phyloP scores from a whole-genome alignment of 2,797 vertebrate genomes.

The Onychomys arenicola region DNA sequence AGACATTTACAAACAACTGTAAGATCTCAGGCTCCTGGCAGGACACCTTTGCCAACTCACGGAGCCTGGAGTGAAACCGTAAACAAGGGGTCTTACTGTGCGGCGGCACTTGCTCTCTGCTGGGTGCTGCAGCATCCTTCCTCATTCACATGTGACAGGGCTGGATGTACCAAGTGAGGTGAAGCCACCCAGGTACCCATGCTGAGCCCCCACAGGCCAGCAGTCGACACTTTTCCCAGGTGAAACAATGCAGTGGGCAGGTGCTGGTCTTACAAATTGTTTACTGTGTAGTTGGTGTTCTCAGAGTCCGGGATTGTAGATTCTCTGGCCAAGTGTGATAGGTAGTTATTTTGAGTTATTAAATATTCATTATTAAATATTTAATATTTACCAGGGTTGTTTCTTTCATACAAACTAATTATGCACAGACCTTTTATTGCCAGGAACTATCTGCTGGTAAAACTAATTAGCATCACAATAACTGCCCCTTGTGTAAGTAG shows the following conservation, averaged over 20 bases:
- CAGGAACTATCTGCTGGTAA: conserved; percentile 51
- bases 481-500: background rate
- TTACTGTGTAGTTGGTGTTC: background rate
- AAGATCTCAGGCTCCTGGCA: background rate
- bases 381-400: conserved; percentile 60
- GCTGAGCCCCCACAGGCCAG: conserved; percentile 61
- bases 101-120: conserved; percentile 23
- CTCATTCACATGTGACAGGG: conserved; percentile 47
- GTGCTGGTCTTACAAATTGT: background rate
- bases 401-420: conserved; percentile 61
- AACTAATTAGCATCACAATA: conserved; percentile 63
- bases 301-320: background rate
- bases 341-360: conserved; percentile 37
- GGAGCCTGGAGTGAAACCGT: conserved; percentile 33
- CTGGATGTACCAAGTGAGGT: conserved; percentile 56
- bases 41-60: background rate
- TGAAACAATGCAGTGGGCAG: background rate
- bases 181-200: conserved; percentile 14
- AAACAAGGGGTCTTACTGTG: background rate
- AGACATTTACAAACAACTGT: background rate
- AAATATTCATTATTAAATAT: conserved; percentile 73
- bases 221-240: background rate
- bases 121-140: conserved; percentile 26
- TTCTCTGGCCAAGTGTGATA: background rate
- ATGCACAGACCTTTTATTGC: conserved; percentile 42